phyloP scores from a whole-genome alignment of 2,888 invertebrate species.

The Nebria salina region DNA sequence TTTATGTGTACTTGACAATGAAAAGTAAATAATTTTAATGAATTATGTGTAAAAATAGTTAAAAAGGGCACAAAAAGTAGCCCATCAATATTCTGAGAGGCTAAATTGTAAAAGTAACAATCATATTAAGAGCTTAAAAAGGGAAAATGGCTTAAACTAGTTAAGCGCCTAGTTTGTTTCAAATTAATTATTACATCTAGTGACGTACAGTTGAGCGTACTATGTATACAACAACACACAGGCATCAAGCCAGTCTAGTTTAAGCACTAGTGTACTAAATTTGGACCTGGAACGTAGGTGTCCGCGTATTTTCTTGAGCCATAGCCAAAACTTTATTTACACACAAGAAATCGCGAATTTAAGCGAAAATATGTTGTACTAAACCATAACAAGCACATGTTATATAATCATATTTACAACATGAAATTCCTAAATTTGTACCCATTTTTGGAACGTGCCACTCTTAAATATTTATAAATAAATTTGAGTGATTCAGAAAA shows the following conservation, averaged over 20 bases:
- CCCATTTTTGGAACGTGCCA: not conserved
- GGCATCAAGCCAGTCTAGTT: not conserved
- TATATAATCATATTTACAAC: not conserved
- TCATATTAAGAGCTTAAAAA: no score
- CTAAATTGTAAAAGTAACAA: no score
- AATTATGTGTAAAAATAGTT: not conserved
- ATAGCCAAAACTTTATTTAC: conserved; percentile 24
- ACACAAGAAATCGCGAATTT: conserved; percentile 11
- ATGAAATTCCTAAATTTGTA: not conserved
- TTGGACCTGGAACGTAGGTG: conserved; percentile 12
- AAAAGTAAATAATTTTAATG: not conserved
- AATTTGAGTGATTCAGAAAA: not conserved
- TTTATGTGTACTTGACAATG: not conserved
- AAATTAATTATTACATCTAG: not conserved
- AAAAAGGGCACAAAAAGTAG: not conserved
- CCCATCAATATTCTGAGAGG: no score
- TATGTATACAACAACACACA: not conserved
- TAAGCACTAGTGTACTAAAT: conserved; percentile 9
- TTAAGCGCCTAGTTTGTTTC: not conserved
- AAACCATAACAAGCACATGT: conserved; percentile 2
- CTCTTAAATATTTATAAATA: not conserved
- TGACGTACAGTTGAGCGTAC: not conserved
- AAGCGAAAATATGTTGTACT: conserved; percentile 9
- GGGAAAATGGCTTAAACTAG: not conserved
- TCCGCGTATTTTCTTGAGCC: conserved; percentile 5